These are phyloP conservation scores for Amphilophus citrinellus DNA, from an alignment of 2,113 vertebrate genomes.

Conservation along the genomic window DNA sequence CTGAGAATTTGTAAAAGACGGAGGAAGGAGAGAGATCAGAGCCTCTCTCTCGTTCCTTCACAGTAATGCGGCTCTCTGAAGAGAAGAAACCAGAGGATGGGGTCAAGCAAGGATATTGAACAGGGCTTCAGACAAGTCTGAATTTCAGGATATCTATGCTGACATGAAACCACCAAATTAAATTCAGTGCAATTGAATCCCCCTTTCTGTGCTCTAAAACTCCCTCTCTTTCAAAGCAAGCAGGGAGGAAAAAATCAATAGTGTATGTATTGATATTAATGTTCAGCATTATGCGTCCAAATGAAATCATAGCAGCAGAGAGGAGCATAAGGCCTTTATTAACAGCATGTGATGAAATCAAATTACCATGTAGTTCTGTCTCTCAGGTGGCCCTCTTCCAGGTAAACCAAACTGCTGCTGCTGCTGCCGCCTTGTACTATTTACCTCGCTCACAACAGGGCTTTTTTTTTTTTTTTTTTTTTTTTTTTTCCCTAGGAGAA, in stretches of 20 bases:
- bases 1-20: constrained; percentile 42
- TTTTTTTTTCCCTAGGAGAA: background rate
- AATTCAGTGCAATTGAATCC: constrained; percentile 79
- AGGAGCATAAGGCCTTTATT: constrained; percentile 73
- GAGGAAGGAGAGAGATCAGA: constrained; percentile 52
- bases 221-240: constrained; percentile 60
- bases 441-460: constrained; percentile 18
- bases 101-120: constrained; percentile 76
- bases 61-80: constrained; percentile 63
- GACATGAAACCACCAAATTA: constrained; percentile 80
- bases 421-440: constrained; percentile 7
- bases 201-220: constrained; percentile 53
- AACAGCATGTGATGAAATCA: constrained; percentile 70
- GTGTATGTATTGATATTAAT: constrained; percentile 80
- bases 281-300: constrained; percentile 72
- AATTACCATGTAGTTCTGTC: constrained; percentile 54
- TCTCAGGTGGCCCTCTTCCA: constrained; percentile 53
- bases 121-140: constrained; percentile 71
- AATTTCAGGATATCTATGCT: constrained; percentile 79
- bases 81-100: constrained; percentile 64
- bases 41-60: constrained; percentile 42
- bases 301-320: constrained; percentile 78
- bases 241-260: constrained; percentile 77
- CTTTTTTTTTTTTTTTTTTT: background rate
- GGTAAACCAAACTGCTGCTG: constrained; percentile 52